A percentile compares a stretch with the other conserved stretches of the same genome.
Conservation (phyloP, 1,140 invertebrate species). For the Penaeus japonicus region DNA sequence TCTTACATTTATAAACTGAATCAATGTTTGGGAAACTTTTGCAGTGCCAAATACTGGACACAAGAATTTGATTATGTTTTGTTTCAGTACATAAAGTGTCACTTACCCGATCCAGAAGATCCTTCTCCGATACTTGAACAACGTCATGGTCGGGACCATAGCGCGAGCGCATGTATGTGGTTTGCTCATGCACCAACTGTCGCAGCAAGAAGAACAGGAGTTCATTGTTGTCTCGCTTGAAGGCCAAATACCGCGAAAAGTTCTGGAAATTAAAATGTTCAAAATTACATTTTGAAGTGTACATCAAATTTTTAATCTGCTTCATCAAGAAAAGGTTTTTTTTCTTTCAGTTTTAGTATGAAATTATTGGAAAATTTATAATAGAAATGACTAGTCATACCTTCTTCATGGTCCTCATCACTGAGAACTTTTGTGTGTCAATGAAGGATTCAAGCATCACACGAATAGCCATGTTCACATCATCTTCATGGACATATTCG, state of each 20-base stretch:
- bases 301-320: too few species aligned
- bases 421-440: conserved; percentile 97
- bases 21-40: neutral
- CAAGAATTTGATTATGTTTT: neutral
- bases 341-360: too few species aligned
- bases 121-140: conserved; percentile 90
- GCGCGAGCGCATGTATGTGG: conserved; percentile 85
- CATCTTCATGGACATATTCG: conserved; percentile 91
- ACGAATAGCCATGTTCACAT: conserved; percentile 96
- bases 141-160: conserved; percentile 75
- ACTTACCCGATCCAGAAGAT: conserved; percentile 83
- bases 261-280: conserved; percentile 71
- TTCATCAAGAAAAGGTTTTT: too few species aligned
- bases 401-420: conserved; percentile 95
- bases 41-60: neutral
- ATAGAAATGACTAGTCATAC: too few species aligned
- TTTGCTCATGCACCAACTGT: conserved; percentile 90
- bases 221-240: conserved; percentile 95
- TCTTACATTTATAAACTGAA: neutral
- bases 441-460: conserved; percentile 98
- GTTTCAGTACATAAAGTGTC: neutral
- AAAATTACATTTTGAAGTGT: neutral
- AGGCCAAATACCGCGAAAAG: conserved; percentile 92
- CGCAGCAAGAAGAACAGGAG: conserved; percentile 94
- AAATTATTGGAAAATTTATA: too few species aligned